These are phyloP conservation scores for Ptychoptera contaminata DNA, from an alignment of 2,888 invertebrate species.

Conservation along the genomic window DNA sequence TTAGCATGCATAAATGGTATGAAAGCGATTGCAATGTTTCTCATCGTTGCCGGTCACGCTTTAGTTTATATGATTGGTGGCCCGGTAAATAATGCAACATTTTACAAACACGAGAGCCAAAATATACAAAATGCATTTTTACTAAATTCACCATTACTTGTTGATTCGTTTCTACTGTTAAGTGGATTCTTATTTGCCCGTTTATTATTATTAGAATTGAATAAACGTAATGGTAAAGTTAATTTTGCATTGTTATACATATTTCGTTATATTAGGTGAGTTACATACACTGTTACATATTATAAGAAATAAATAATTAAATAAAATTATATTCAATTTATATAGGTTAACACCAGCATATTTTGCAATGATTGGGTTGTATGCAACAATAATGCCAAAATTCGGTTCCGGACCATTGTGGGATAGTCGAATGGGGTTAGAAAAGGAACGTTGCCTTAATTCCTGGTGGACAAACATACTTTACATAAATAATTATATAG, in stretches of 20 bases:
- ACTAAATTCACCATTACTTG: conserved; percentile 49
- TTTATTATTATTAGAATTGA: conserved; percentile 47
- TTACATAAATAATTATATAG: conserved; percentile 58
- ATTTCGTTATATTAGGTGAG: conserved; percentile 51
- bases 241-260: conserved; percentile 46
- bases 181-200: conserved; percentile 55
- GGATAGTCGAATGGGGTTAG: conserved; percentile 41
- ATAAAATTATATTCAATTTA: conserved; percentile 13
- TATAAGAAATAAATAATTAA: not conserved
- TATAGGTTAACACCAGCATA: conserved; percentile 59
- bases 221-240: conserved; percentile 44
- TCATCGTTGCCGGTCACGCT: conserved; percentile 50
- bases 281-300: conserved; percentile 10
- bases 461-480: conserved; percentile 63
- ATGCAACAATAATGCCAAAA: conserved; percentile 53
- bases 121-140: conserved; percentile 43
- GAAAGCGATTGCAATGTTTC: conserved; percentile 48
- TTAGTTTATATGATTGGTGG: conserved; percentile 49
- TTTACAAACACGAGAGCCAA: conserved; percentile 26
- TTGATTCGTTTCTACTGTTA: conserved; percentile 55
- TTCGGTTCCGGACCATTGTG: conserved; percentile 61
- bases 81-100: conserved; percentile 47
- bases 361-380: conserved; percentile 50
- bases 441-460: conserved; percentile 39
- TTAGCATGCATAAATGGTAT: conserved; percentile 49